phyloP scores from a whole-genome alignment of 2,113 vertebrate species.

The Acrocephalus kingi region DNA sequence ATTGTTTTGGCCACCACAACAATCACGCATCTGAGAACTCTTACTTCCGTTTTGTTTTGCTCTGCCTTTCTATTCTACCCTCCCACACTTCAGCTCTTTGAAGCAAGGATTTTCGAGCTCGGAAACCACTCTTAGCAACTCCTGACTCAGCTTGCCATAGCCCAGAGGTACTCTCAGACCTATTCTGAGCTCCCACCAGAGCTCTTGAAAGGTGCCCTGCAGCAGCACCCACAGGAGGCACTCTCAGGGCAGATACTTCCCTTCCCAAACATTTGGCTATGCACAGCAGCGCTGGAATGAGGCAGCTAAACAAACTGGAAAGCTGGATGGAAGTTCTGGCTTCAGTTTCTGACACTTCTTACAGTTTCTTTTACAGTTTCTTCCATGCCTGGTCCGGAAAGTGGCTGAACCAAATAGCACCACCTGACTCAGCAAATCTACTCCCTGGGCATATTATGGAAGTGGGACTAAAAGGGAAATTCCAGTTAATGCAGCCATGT shows the following conservation, averaged over 20 bases:
- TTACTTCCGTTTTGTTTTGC: background rate
- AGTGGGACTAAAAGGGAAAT: background rate
- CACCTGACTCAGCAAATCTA: background rate
- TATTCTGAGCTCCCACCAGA: background rate
- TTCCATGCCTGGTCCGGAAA: background rate
- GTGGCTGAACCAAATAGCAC: background rate
- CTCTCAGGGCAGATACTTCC: background rate
- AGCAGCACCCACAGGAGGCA: background rate
- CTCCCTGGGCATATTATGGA: background rate
- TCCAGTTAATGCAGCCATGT: background rate
- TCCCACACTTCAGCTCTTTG: slow-evolving; percentile 12
- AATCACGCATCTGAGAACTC: background rate
- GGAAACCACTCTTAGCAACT: background rate
- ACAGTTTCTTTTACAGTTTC: background rate
- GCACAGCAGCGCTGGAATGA: background rate
- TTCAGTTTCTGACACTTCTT: background rate
- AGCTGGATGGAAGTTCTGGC: background rate
- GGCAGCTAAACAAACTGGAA: background rate
- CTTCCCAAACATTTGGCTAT: background rate
- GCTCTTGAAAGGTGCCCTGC: background rate
- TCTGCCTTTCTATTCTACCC: slow-evolving; percentile 1
- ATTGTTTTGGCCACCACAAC: background rate
- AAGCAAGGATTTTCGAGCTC: background rate
- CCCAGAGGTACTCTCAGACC: background rate
- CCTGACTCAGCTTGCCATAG: background rate